Evolutionary conservation across 2,888 invertebrate species (phyloP), one percentile per base, ranked within the genome.

Genomic region (Tenthredo livida): DNA sequence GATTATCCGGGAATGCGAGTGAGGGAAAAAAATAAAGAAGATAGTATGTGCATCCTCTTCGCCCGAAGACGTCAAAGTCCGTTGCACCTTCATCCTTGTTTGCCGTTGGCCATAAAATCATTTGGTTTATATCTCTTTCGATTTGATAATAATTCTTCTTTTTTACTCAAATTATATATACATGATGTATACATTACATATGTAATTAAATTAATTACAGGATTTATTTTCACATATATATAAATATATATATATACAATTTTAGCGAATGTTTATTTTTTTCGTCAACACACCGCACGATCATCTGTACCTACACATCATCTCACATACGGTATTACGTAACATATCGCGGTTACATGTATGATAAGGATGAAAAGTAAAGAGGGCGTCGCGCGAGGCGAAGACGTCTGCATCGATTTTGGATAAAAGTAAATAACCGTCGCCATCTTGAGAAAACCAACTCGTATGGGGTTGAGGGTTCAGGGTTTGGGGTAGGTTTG

Each of bases 401-500:
- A 83, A 83, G 83, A 61, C 85, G 84, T 84, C 84, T 40, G 87
- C 87, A 90, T 91, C 89, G 91, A 91, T 91, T 90, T 89, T 87
- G 88, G 89, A 88, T 90, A 89, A 90, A 89, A 90, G 89, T 91
- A 91, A 91, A 90, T 90, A 90, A 89, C 87, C 87, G 86, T 85
- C 84, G 85, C 86, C 86, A 82, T 86, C 85, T 84, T 85, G 86
- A 65, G 70, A 84, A 37, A 75, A 50, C 47, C 75, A 73, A 37
- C 75, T 84, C 84, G 84, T 73, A 85, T 84, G 54, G 82, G 84
- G 80, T 29, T 67, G 12, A 47, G 47, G 47, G 12, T 47, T 47
- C 33, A 85, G 84, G 72, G 82, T 77, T 43, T 2, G 4, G 33
- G 33, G 33, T 40, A 10, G 40, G 72, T 29, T 73, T 85, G 84